Percentiles rank a stretch among this genome's conserved stretches.
These are phyloP conservation scores for Drosophila pseudotakahashii DNA, from an alignment of 2,888 invertebrate genomes.

Conservation along the genomic window DNA sequence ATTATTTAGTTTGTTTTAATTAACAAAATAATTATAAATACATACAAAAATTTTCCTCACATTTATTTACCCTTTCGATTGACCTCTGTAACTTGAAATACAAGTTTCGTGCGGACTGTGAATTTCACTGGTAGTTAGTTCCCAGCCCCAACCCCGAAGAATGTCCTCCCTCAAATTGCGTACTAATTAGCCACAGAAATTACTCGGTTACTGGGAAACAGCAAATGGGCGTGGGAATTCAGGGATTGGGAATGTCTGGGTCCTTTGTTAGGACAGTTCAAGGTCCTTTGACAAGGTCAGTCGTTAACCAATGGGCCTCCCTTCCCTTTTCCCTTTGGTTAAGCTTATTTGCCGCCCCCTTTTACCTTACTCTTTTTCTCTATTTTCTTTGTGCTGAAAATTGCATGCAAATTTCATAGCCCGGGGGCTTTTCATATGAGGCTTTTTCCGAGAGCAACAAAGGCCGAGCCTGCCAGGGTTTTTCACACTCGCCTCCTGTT, in stretches of 20 bases:
- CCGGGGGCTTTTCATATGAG: conserved; percentile 52
- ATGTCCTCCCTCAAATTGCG: conserved; percentile 28
- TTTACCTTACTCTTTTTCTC: background rate
- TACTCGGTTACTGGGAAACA: conserved; percentile 44
- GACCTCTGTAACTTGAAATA: conserved; percentile 22
- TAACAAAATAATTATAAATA: background rate
- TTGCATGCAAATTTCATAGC: conserved; percentile 73
- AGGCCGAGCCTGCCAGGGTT: conserved; percentile 16
- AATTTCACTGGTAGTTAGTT: conserved; percentile 28
- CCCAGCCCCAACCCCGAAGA: conserved; percentile 11
- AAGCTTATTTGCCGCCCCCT: conserved; percentile 30
- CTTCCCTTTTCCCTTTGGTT: conserved; percentile 1
- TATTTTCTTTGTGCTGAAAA: conserved; percentile 40
- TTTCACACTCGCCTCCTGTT: conserved; percentile 14
- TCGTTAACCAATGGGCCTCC: conserved; percentile 22
- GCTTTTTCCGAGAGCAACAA: conserved; percentile 33
- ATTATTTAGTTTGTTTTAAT: background rate
- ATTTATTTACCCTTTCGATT: background rate
- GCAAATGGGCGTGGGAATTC: conserved; percentile 52
- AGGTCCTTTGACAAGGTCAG: conserved; percentile 61
- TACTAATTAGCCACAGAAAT: conserved; percentile 47
- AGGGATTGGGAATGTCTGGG: conserved; percentile 8
- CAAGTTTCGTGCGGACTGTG: conserved; percentile 16
- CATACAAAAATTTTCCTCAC: no score
- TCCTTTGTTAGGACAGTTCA: conserved; percentile 49